Percentiles rank a stretch among this genome's conserved stretches.
phyloP scores from a whole-genome alignment of 2,888 invertebrate species.

The Andrena chrysosceles region DNA sequence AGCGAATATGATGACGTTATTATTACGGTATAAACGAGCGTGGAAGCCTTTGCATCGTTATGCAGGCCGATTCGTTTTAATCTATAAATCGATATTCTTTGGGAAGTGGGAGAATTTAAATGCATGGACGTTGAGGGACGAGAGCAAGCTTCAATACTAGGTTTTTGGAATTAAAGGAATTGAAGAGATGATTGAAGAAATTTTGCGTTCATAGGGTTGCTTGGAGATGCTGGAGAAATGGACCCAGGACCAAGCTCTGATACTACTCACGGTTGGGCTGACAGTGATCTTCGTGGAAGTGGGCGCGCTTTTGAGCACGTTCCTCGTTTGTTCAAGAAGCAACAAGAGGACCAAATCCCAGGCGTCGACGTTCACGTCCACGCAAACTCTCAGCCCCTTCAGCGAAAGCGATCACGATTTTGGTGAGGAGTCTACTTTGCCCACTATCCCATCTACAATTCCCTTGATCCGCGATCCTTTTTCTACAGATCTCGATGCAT shows the following conservation, averaged over 20 bases:
- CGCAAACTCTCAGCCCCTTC: constrained; percentile 81
- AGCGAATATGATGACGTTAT: constrained; percentile 24
- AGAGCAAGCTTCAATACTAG: no score
- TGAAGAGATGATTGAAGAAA: neutral
- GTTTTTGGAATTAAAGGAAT: no score
- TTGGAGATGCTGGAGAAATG: constrained; percentile 89
- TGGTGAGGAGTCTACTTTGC: constrained; percentile 66
- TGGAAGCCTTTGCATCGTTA: neutral
- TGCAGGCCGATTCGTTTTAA: constrained; percentile 1
- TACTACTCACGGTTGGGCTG: constrained; percentile 89
- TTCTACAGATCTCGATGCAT: constrained; percentile 4
- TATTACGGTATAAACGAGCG: neutral
- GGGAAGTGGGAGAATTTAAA: constrained; percentile 4
- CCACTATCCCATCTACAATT: neutral
- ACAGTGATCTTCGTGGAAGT: constrained; percentile 91
- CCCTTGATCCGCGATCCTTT: neutral
- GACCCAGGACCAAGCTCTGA: constrained; percentile 91
- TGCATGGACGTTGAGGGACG: neutral
- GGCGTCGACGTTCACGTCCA: constrained; percentile 81
- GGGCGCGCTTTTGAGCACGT: constrained; percentile 89
- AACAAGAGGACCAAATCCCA: constrained; percentile 86
- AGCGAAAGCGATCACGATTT: constrained; percentile 80
- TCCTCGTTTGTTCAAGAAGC: constrained; percentile 90
- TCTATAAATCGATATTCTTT: constrained; percentile 2
- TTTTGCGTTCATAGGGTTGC: constrained; percentile 87